Base-by-base conservation (phyloP, 2,113 vertebrate species). In the Oreochromis spilurus region DNA sequence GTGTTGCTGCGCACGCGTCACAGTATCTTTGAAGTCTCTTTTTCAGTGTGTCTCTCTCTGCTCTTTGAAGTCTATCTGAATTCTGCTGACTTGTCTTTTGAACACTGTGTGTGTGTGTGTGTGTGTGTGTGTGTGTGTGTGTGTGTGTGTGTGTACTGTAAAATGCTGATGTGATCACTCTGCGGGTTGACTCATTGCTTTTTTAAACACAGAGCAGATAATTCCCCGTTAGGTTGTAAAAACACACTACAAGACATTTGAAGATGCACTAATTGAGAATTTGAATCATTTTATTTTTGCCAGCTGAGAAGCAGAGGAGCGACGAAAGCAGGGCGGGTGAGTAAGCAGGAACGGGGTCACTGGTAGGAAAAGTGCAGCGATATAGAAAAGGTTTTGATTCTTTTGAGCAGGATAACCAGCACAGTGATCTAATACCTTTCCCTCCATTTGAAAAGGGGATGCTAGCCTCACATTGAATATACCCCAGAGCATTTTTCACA, bases 41-140 rank as follows among this genome's bases (percentile, higher is more conserved):
- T 62, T 52, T 82, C 83, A 65, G 29, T 24, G 12, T 81, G 50
- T 82, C 21, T 85, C 77, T 43, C 55, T 58, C 65, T 21, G 2
- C 62, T 84, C 89, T 91, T 92, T 92, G 89, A 92, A 91, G 89
- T 84, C 43, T 53, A 14, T 58, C 26, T 89, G 87, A 79, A 84
- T 91, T 88, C 75, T 86, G 87, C 87, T 92, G 91, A 92, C 77
- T 82, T 82, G 83, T 48, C 80, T 82, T 89, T 36, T 87, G 24
- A 85, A 82, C 77, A 55, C 9, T 2, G 38, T 82, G 80, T 29
- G 12, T 62, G 45, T 54, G 72, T 81, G 83, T 67, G 58, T 31
- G 43, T 55, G 62, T 82, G 65, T 82, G 34, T 57, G 4, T 29
- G 57, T 83, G 57, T 84, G 29, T 58, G 4, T 38, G 57, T 75